Evolutionary conservation across 2,888 invertebrate genomes (phyloP), one percentile per base, ranked within the genome.

Genomic region (Julus scanicus): DNA sequence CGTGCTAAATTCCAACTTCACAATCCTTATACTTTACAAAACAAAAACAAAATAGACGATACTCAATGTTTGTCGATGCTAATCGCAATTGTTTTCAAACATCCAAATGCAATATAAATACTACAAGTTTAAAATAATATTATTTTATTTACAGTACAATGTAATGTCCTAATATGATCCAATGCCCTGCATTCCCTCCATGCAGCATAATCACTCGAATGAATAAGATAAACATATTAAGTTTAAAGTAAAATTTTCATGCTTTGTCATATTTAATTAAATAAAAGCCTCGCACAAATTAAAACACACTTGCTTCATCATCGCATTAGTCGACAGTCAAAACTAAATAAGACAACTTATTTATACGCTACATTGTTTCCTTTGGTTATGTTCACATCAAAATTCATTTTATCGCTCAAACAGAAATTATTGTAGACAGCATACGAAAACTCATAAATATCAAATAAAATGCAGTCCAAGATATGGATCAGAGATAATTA

Each of bases 161-260:
- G 80, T 80, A 80, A 37, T 15, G 80, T 37, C 29, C 3, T 37
- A 80, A 37, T 37, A 39, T 80, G 29, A 13, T 80, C 80, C 80
- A 80, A 80, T 80, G 71, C 13, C 37, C 80, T 80, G 80, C 80
- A 80, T 80, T 80, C 80, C 80, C 29, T 11, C 29, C 80, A 80
- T 80, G 80, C 80, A 37, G 80, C 37, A 80, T 11, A 37, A 15
- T 13, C 80, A 80, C 80, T 37, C 15, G 37, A 37, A 37, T 9
- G 8, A 15, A 44, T 44, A 44, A 8, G 3, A 80, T 80, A 80
- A 63, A 17, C 15, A 4, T 53, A 53, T 17, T 20, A 29, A 20
- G 29, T 71, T 71, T 80, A 80, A 37, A 80, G 13, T 4, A 37
- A 53, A 15, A 37, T 15, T 80, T 80, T 37, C 37, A 80, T 80